Evolutionary conservation across 1,140 invertebrate genomes (phyloP), one percentile per base, ranked within the genome.

Genomic region (Chironomus striatipennis): DNA sequence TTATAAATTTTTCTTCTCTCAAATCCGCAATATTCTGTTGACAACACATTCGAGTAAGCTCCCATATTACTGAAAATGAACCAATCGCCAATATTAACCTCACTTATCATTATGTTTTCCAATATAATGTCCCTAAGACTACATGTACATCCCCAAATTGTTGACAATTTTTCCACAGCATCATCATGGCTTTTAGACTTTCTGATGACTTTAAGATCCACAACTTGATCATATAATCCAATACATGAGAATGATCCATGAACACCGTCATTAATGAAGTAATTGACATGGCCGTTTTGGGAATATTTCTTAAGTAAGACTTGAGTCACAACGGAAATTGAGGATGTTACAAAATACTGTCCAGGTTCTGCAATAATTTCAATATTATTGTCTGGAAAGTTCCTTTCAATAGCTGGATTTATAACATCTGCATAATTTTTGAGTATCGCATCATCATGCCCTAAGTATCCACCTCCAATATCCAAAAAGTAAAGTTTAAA

Each of bases 331-430:
- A 99, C 87, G 18, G 96, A 97, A 83, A 95, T 98, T 5, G 97
- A 95, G 2, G 95, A 94, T 7, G 94, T 91, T 0, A 94, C 94
- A 83, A 95, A 98, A 84, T 92, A 99, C 6, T 96, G 88, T n/a
- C 97, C 97, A 5, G 97, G 97, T 83, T 99, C 97, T 17, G 95
- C 93, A 79, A 99, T 98, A 73, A 99, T 89, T 17, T 90, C 86
- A 42, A 98, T 88, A 70, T 88, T 86, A 64, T 42, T 80, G 79
- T 89, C 24, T 34, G 1, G 89, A 83, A 99, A 99, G 79, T 90
- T 89, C 74, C 89, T 86, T 75, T 95, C 89, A 74, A 99, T 81
- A 9, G 94, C 89, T 17, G 79, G 77, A 79, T 95, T 95, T 74
- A 85, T 81, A 75, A 84, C 80, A 43, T 86, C 82, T 0, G 91